Evolutionary conservation across 2,888 invertebrate genomes (phyloP), one percentile per base, ranked within the genome.

Genomic region (Enoplolaimus lenunculus): DNA sequence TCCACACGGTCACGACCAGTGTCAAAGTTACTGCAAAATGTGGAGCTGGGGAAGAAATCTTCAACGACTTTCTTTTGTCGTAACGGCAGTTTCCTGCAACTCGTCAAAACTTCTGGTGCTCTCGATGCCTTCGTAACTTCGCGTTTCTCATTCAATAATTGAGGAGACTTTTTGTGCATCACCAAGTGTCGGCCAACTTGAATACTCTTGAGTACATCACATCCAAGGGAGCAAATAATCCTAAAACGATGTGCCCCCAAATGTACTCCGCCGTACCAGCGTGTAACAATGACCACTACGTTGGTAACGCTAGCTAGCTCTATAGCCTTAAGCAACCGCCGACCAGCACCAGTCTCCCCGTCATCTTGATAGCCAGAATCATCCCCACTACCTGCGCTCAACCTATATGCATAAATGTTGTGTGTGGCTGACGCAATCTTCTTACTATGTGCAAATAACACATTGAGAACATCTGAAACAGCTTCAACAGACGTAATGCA

Each of bases 341-440:
- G 85, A 0, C 90, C 90, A 0, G 91, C 91, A 77, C 89, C 88
- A 0, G 84, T 83, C 81, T 92, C 92, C 0, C 91, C 91, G 79
- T 92, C 91, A 78, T 91, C 91, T 72, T 90, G 88, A 81, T 45
- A 45, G 21, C 45, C 45, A 7, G 45, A 45, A 7, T 45, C 45
- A 13, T 45, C n/a, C 35, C 2, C 21, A 1, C 29, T 26, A 3
- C 3, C 7, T 21, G 66, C 69, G 3, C 67, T 60, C 57, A 75
- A 72, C 31, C 78, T 72, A 72, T 89, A 91, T 0, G 91, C 91
- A 75, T 86, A 85, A 78, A 91, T 90, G 78, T 91, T 91, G 81
- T 92, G 91, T 3, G 89, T 89, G 0, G 91, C 91, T 75, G 88
- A 85, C 0, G 86, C 83, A 73, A 91, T 87, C 80, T 90, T 90